These are phyloP conservation scores for Cylindroiulus punctatus DNA, from an alignment of 2,888 invertebrate species.

Conservation along the genomic window DNA sequence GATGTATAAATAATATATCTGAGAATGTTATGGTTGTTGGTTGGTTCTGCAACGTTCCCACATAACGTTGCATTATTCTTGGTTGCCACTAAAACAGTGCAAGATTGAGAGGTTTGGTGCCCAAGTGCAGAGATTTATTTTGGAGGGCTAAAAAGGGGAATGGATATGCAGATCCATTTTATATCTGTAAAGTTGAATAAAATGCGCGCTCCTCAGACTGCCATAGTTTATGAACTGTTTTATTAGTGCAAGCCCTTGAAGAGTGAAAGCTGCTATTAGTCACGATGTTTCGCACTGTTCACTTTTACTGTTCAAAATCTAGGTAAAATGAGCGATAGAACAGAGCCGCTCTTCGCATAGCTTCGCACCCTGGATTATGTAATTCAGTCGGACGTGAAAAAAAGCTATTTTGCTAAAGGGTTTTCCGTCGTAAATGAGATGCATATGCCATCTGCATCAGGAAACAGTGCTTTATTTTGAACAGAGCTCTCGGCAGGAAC, in stretches of 20 bases:
- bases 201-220: neutral
- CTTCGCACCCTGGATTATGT: slow-evolving; percentile 22
- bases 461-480: neutral
- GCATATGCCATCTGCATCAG: neutral
- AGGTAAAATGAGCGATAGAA: slow-evolving; percentile 43
- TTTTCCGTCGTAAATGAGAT: slow-evolving; percentile 31
- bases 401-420: slow-evolving; percentile 40
- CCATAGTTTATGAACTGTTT: slow-evolving; percentile 39
- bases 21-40: too few relatives aligned
- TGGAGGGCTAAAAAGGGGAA: neutral
- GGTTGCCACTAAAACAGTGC: neutral
- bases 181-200: slow-evolving; percentile 24
- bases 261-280: slow-evolving; percentile 44
- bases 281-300: slow-evolving; percentile 45
- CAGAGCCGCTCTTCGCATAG: neutral
- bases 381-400: slow-evolving; percentile 43
- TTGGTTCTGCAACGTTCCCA: too few relatives aligned
- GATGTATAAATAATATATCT: too few relatives aligned
- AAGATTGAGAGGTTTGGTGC: neutral
- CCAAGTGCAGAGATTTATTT: slow-evolving; percentile 2
- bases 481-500: neutral
- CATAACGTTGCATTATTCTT: neutral
- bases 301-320: slow-evolving; percentile 45
- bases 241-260: slow-evolving; percentile 39
- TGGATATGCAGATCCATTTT: neutral